phyloP scores from a whole-genome alignment of 2,797 vertebrate genomes.

The Eospalax fontanierii region DNA sequence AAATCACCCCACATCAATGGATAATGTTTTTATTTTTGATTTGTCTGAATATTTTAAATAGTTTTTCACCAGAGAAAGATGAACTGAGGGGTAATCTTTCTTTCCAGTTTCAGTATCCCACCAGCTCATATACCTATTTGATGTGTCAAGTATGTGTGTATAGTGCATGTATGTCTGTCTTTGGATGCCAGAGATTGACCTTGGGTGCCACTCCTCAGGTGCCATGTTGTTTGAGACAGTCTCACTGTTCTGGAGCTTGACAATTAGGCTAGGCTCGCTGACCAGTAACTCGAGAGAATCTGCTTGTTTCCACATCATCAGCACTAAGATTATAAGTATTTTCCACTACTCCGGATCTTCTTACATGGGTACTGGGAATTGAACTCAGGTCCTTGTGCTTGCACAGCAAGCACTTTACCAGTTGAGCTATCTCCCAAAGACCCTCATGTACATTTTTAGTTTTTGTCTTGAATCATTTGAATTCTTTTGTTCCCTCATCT shows the following conservation, averaged over 20 bases:
- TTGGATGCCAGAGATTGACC: neutral
- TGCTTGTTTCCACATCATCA: neutral
- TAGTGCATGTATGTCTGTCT: too few relatives aligned
- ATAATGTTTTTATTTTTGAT: neutral
- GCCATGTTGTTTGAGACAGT: neutral
- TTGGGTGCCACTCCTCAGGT: neutral
- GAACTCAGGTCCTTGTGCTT: neutral
- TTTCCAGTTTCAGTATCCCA: neutral
- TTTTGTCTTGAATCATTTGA: conserved; percentile 28
- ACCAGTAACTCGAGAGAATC: neutral
- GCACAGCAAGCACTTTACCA: neutral
- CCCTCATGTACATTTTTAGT: neutral
- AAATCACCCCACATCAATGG: neutral
- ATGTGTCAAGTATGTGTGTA: neutral
- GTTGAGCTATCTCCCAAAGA: neutral
- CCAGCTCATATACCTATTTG: conserved; percentile 18
- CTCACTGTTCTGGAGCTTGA: neutral
- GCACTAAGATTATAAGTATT: too few relatives aligned
- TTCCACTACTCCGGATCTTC: neutral
- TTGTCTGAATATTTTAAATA: neutral
- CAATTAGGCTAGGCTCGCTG: neutral
- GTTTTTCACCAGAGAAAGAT: conserved; percentile 11
- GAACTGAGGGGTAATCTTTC: neutral
- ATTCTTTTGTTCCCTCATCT: neutral
- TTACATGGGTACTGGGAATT: neutral